phyloP scores from a whole-genome alignment of 2,797 vertebrate genomes.

The Moxostoma hubbsi region DNA sequence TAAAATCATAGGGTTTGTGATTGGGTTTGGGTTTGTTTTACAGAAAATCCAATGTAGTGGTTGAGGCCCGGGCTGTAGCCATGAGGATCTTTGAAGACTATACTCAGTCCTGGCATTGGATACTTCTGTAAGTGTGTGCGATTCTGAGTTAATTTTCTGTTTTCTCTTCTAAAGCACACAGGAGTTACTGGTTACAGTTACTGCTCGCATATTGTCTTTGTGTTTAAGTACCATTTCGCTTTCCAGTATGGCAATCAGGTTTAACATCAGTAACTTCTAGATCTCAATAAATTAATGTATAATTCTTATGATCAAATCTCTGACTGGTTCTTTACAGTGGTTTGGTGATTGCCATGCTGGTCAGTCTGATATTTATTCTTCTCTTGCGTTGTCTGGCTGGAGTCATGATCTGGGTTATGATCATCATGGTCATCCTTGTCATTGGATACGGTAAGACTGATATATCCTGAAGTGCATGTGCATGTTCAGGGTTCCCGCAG shows the following conservation, averaged over 20 bases:
- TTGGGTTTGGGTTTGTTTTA: neutral
- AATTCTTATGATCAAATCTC: neutral
- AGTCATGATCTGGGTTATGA: slow-evolving; percentile 94
- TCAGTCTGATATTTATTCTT: slow-evolving; percentile 91
- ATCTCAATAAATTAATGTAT: neutral
- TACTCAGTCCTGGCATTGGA: slow-evolving; percentile 96
- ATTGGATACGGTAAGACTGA: slow-evolving; percentile 85
- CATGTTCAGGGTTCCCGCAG: neutral
- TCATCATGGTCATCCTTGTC: slow-evolving; percentile 87
- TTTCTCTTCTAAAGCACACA: too few species aligned
- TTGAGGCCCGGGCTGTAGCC: slow-evolving; percentile 88
- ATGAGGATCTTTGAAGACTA: slow-evolving; percentile 98
- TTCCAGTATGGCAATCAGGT: slow-evolving; percentile 2
- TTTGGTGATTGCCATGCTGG: slow-evolving; percentile 88
- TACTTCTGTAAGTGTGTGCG: slow-evolving; percentile 86
- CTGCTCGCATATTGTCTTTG: too few species aligned
- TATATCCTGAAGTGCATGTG: too few species aligned
- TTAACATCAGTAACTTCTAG: neutral
- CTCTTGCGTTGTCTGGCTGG: slow-evolving; percentile 89
- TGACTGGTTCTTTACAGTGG: slow-evolving; percentile 74
- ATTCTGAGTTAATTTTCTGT: neutral
- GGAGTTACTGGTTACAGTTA: too few species aligned
- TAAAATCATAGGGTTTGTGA: too few species aligned
- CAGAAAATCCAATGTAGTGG: slow-evolving; percentile 87
- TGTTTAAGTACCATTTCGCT: neutral